Base-by-base conservation (phyloP, 1,140 invertebrate genomes). In the Pogonomyrmex californicus region DNA sequence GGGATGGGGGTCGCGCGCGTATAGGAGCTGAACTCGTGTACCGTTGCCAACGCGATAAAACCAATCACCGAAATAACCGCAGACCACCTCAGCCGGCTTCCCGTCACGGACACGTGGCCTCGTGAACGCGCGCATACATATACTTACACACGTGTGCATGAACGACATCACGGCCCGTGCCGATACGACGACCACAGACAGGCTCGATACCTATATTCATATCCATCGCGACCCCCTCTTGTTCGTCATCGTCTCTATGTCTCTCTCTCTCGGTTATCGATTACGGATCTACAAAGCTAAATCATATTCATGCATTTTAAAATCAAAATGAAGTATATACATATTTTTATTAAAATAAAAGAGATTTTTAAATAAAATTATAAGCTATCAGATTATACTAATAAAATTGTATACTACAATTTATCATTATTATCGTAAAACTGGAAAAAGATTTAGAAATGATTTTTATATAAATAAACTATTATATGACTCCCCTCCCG, bases 51-150 rank as follows among this genome's bases (percentile, higher is more conserved):
- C 93, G 93, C 93, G 93, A 94, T 94, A 94, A 94, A 95, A 95
- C 94, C 94, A 94, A 95, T 95, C 94, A 94, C 92, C 94, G 93
- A 95, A 95, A 95, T 95, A 95, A 95, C 93, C 93, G 88, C 93
- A 91, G 92, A 91, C 92, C 92, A 93, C 91, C 93, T 93, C 93
- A 88, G 88, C 90, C 90, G 88, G 89, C 91, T 90, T 93, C 88
- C 90, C 90, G 90, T 91, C 41, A 90, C 85, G 91, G 91, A 92
- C 93, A 94, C 91, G 93, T 93, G 92, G 93, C 91, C 89, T 73
- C 86, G 36, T 47, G 75, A 60, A 44, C 49, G 58, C 54, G 47
- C 73, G 83, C n/a, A 82, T 70, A 41, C 3, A 36, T 12, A 23
- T 41, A 23, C 54, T 6, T 17, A 17, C 4, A 7, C 2, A 66